Evolutionary conservation across 2,797 vertebrate genomes (phyloP), one percentile per base, ranked within the genome.

Genomic region (Semaprochilodus insignis): DNA sequence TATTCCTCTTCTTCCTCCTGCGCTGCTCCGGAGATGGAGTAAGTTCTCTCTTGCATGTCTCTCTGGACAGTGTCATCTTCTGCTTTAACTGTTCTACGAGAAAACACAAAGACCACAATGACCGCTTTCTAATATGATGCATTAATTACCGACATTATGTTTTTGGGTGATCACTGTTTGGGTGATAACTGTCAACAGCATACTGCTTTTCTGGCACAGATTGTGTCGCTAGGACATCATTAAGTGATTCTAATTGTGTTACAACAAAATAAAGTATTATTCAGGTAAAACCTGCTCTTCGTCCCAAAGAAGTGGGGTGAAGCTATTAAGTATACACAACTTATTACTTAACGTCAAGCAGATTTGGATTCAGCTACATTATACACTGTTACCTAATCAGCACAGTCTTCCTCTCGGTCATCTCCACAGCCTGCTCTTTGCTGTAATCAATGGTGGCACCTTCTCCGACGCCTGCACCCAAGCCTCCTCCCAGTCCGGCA

Each of bases 351-450:
- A n/a, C n/a, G n/a, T n/a, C n/a, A n/a, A n/a, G n/a, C n/a, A 51
- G 48, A 51, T 51, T 31, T 13, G 8, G 10, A 13, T 13, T 11
- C 1, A 48, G 1, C 52, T 54, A 1, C 82, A 80, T 77, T 63
- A 71, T 81, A 88, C n/a, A 71, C 88, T 88, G 89, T 92, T 94
- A 95, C 95, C 94, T 96, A 87, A 95, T 94, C n/a, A 95, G 89
- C 74, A 95, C 92, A 8, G 94, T 94, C 89, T 94, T 94, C 80
- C 92, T 93, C 89, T 95, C 93, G 0, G 91, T 95, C 89, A 91
- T 88, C 86, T 96, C 94, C 86, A 95, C 91, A 40, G 93, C 92
- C 86, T 95, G 93, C 70, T 91, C 93, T 60, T 88, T 66, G 62
- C 87, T 67, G 62, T 90, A 91, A 15, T 93, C 91, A 10, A 62